Conservation (phyloP, 1,140 invertebrate genomes). For the Phortica variegata region DNA sequence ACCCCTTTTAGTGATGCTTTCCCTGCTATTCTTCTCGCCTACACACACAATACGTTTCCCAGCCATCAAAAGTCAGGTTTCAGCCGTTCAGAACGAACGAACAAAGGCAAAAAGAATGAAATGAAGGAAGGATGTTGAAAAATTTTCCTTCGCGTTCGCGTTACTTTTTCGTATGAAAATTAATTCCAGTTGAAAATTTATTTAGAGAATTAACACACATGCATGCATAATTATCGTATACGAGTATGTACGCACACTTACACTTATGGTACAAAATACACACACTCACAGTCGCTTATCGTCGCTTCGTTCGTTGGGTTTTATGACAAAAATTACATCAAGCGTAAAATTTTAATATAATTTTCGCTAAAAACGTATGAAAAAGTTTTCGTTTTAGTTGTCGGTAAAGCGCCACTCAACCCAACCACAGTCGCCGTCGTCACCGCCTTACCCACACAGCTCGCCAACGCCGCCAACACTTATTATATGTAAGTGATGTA, state of each 20-base stretch:
- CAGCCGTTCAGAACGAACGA: too few relatives aligned
- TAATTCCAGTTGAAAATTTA: slow-evolving; percentile 53
- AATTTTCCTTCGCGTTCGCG: too few relatives aligned
- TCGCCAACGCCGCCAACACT: not conserved
- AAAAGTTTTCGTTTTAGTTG: slow-evolving; percentile 42
- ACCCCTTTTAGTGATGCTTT: too few relatives aligned
- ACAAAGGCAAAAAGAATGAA: too few relatives aligned
- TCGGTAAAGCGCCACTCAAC: not conserved
- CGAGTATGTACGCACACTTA: slow-evolving; percentile 1
- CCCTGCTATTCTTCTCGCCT: too few relatives aligned
- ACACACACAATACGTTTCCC: too few relatives aligned
- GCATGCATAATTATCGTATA: slow-evolving; percentile 15
- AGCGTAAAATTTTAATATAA: slow-evolving; percentile 57
- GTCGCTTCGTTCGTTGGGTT: slow-evolving; percentile 19
- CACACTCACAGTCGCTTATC: slow-evolving; percentile 23
- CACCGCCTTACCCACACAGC: too few relatives aligned
- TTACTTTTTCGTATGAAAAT: too few relatives aligned
- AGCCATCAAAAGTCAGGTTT: too few relatives aligned
- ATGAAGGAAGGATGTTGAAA: too few relatives aligned
- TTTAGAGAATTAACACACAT: slow-evolving; percentile 44
- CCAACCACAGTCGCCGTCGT: too few relatives aligned
- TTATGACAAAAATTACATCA: slow-evolving; percentile 57
- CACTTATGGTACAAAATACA: slow-evolving; percentile 12
- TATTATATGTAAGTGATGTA: slow-evolving; percentile 13
- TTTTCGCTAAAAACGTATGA: slow-evolving; percentile 55